phyloP scores from a whole-genome alignment of 2,113 vertebrate genomes.

The Lonchura striata region DNA sequence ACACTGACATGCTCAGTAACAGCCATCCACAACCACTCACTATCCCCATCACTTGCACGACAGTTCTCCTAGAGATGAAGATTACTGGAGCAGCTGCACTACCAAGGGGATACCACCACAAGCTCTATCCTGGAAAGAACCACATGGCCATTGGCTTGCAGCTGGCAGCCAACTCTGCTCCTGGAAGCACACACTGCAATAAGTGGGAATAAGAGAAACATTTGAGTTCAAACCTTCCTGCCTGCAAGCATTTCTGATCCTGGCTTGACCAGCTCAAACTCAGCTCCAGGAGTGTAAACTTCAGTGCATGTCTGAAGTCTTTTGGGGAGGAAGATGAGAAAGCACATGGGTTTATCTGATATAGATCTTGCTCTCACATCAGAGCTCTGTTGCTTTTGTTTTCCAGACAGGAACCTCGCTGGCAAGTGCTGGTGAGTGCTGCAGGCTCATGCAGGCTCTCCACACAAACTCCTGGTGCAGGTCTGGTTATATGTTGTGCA shows the following conservation, averaged over 20 bases:
- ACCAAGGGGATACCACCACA: neutral
- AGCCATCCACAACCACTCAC: rapidly evolving
- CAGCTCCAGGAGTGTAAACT: neutral
- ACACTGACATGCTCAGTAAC: neutral
- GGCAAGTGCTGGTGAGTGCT: neutral
- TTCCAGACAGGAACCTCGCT: neutral
- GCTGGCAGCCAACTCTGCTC: neutral
- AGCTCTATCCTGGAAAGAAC: neutral
- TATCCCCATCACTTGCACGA: rapidly evolving
- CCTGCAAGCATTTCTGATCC: neutral
- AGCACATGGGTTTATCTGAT: neutral
- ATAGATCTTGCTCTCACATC: neutral
- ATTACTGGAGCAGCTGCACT: neutral
- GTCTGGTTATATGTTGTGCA: neutral
- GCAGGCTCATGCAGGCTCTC: neutral
- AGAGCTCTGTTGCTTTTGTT: neutral
- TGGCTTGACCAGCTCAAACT: neutral
- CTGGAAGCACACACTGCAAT: neutral
- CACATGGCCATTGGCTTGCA: neutral
- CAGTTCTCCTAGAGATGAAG: neutral
- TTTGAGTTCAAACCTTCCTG: neutral
- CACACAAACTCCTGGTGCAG: neutral
- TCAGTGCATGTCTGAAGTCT: neutral
- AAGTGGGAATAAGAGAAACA: neutral
- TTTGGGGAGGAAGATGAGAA: neutral